A percentile compares a stretch with the other conserved stretches of the same genome.
Evolutionary conservation across 2,888 invertebrate species (phyloP).

Genomic region (Mythimna impura): DNA sequence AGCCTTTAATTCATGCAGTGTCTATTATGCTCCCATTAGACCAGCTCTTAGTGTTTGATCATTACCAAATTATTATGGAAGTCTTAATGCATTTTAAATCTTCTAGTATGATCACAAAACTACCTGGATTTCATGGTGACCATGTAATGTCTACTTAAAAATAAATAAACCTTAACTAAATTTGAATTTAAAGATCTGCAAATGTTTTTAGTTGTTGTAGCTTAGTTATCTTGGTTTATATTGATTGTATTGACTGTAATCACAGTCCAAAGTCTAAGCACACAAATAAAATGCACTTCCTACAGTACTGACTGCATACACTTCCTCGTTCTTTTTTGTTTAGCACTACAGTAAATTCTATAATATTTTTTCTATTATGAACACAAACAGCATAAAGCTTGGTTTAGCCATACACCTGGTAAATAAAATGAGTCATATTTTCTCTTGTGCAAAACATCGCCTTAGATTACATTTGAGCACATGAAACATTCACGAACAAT

Average conservation of each 20-base stretch:
- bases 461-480: conserved; percentile 27
- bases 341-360: neutral
- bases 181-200: neutral
- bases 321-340: neutral
- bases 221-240: conserved; percentile 54
- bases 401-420: conserved; percentile 11
- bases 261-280: conserved; percentile 58
- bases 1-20: neutral
- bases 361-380: conserved; percentile 33
- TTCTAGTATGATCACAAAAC: neutral
- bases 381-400: conserved; percentile 34
- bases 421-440: conserved; percentile 22
- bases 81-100: neutral
- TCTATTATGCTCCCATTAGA: conserved; percentile 11
- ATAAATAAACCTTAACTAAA: neutral
- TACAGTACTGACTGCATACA: conserved; percentile 13
- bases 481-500: conserved; percentile 53
- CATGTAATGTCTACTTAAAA: neutral
- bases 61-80: neutral
- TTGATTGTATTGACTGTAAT: conserved; percentile 55
- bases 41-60: neutral
- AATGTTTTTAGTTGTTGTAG: no score
- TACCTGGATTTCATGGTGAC: neutral
- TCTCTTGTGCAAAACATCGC: conserved; percentile 14
- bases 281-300: conserved; percentile 20